Conservation (phyloP, 1,140 invertebrate genomes). For the Drosophila saltans region DNA sequence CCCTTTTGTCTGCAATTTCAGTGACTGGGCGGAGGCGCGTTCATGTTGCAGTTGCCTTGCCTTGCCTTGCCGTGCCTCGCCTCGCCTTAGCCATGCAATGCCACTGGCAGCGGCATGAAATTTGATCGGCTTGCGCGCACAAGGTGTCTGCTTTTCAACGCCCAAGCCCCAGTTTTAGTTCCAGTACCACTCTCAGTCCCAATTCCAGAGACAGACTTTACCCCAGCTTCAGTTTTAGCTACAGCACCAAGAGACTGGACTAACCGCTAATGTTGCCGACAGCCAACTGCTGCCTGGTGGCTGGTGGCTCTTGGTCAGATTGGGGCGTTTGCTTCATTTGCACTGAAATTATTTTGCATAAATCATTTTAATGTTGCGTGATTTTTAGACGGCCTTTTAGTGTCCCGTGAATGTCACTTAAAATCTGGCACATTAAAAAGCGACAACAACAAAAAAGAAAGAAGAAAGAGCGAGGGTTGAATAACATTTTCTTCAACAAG, state of each 20-base stretch:
- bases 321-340: slow-evolving; percentile 73
- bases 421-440: slow-evolving; percentile 76
- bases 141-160: slow-evolving; percentile 78
- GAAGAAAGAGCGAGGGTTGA: slow-evolving; percentile 31
- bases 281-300: slow-evolving; percentile 27
- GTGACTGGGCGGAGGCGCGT: slow-evolving; percentile 57
- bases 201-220: slow-evolving; percentile 29
- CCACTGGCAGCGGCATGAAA: slow-evolving; percentile 56
- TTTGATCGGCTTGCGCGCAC: slow-evolving; percentile 74
- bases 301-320: slow-evolving; percentile 36
- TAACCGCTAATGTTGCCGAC: slow-evolving; percentile 57
- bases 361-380: slow-evolving; percentile 80
- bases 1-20: slow-evolving; percentile 74
- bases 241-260: slow-evolving; percentile 22
- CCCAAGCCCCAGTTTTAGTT: slow-evolving; percentile 38
- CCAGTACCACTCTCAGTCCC: slow-evolving; percentile 18
- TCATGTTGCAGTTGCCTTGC: slow-evolving; percentile 57
- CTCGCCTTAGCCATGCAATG: not conserved
- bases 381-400: slow-evolving; percentile 79
- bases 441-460: slow-evolving; percentile 19
- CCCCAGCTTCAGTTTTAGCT: slow-evolving; percentile 11
- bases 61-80: not conserved
- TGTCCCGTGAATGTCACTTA: slow-evolving; percentile 77
- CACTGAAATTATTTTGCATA: slow-evolving; percentile 79
- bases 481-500: not conserved